Evolutionary conservation across 2,888 invertebrate species (phyloP).

Genomic region (Smittia sp.): DNA sequence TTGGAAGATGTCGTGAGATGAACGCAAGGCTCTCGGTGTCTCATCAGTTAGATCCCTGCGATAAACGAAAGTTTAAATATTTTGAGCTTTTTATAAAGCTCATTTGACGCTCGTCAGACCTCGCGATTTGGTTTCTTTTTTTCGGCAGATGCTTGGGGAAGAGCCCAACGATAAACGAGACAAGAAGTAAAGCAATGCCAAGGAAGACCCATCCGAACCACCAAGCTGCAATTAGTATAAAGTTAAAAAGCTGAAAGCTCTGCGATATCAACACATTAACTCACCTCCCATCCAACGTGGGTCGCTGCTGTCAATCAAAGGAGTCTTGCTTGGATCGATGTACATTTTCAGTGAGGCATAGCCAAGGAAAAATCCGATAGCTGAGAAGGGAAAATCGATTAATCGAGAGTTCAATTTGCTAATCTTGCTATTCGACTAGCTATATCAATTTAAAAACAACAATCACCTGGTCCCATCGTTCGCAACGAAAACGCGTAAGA

Average conservation of each 20-base stretch:
- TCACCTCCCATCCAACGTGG: slow-evolving; percentile 60
- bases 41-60: neutral
- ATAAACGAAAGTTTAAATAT: neutral
- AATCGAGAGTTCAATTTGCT: too few relatives aligned
- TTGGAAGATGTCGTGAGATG: neutral
- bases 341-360: slow-evolving; percentile 57
- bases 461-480: slow-evolving; percentile 48
- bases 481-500: slow-evolving; percentile 52
- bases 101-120: neutral
- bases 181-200: slow-evolving; percentile 58
- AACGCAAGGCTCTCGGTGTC: slow-evolving; percentile 4
- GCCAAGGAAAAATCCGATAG: slow-evolving; percentile 60
- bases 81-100: neutral
- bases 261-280: neutral
- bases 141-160: slow-evolving; percentile 61
- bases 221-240: slow-evolving; percentile 68
- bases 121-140: slow-evolving; percentile 45
- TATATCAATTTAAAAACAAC: neutral
- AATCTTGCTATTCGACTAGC: too few relatives aligned
- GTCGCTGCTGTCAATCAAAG: slow-evolving; percentile 59
- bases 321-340: slow-evolving; percentile 61
- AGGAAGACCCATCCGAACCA: slow-evolving; percentile 67
- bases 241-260: too few relatives aligned
- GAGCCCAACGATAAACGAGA: slow-evolving; percentile 62
- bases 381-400: too few relatives aligned